A percentile compares a stretch with the other conserved stretches of the same genome.
Evolutionary conservation across 2,888 invertebrate genomes (phyloP).

Genomic region (Plebejus argus): DNA sequence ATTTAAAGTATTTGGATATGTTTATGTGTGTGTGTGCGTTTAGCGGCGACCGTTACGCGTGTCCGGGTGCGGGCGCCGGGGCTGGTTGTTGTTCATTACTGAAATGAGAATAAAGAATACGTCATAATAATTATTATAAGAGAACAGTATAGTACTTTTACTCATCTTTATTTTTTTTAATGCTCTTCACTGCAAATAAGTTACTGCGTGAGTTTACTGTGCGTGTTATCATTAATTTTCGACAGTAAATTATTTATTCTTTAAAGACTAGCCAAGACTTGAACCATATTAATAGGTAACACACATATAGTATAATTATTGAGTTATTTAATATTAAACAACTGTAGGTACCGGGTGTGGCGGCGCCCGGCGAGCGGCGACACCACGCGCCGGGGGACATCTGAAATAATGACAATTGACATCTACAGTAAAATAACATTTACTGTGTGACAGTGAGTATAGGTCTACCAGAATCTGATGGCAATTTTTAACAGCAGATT

Average conservation of each 20-base stretch:
- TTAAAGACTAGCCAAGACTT: too few species aligned
- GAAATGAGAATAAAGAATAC: conserved; percentile 40
- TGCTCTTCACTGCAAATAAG: neutral
- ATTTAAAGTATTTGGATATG: conserved; percentile 27
- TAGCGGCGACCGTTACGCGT: conserved; percentile 58
- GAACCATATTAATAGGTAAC: too few species aligned
- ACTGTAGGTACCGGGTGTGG: conserved; percentile 60
- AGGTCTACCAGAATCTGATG: too few species aligned
- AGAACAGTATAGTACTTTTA: too few species aligned
- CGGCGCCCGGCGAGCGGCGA: conserved; percentile 62
- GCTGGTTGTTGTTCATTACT: conserved; percentile 57
- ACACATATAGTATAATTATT: too few species aligned
- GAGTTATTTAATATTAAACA: too few species aligned
- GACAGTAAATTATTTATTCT: too few species aligned
- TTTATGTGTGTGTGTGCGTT: conserved; percentile 36
- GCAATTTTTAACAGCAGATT: too few species aligned
- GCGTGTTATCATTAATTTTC: too few species aligned
- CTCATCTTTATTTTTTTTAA: neutral
- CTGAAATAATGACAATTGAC: conserved; percentile 46
- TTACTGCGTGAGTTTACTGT: neutral
- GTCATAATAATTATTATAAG: too few species aligned
- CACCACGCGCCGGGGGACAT: conserved; percentile 68
- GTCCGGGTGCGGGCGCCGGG: conserved; percentile 64
- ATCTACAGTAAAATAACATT: too few species aligned
- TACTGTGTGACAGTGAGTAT: too few species aligned